phyloP scores from a whole-genome alignment of 2,113 vertebrate species.

The Erythrocercus mccallii region DNA sequence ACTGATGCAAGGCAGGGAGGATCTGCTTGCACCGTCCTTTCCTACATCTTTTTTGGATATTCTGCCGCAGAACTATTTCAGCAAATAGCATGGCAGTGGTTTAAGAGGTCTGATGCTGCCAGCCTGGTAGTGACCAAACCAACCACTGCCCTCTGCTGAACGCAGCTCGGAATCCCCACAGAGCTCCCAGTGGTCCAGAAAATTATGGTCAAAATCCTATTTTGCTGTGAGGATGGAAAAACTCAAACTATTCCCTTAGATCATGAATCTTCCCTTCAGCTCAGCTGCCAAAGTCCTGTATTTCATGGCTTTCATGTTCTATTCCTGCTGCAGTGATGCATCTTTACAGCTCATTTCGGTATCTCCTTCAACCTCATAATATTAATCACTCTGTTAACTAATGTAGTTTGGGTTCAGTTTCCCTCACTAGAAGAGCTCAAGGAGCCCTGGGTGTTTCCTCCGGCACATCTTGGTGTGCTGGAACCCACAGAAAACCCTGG shows the following conservation, averaged over 20 bases:
- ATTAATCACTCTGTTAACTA: not conserved
- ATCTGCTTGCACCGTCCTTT: not conserved
- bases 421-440: not conserved
- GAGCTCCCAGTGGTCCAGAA: not conserved
- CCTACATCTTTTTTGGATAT: not conserved
- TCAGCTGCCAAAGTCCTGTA: not conserved
- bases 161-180: not conserved
- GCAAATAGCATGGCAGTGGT: not conserved
- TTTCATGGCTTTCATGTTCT: not conserved
- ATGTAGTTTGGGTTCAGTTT: not conserved
- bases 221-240: not conserved
- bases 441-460: not conserved
- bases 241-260: not conserved
- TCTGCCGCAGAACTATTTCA: not conserved
- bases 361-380: not conserved
- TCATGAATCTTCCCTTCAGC: not conserved
- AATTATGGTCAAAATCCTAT: not conserved
- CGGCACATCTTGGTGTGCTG: not conserved
- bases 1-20: not conserved
- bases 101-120: not conserved
- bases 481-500: not conserved
- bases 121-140: constrained; percentile 17
- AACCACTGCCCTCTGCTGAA: constrained; percentile 65
- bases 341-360: not conserved
- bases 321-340: not conserved